Evolutionary conservation across 2,888 invertebrate genomes (phyloP), one percentile per base, ranked within the genome.

Genomic region (Sussaba pulchella): DNA sequence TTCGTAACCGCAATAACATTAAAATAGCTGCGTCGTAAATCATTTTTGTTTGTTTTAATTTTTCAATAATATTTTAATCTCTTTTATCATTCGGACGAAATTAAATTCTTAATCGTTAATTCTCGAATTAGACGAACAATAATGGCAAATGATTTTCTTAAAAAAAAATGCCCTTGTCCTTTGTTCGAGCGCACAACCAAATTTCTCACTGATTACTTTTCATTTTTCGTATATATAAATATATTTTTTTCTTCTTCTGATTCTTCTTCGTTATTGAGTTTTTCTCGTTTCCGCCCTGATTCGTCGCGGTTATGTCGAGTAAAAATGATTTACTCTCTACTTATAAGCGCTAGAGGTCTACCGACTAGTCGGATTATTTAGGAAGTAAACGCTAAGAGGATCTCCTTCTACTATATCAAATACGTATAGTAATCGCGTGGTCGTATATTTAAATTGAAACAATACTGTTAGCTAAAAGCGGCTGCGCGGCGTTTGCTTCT

Each of bases 391-490:
- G 52, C 66, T 77, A 74, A 57, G 54, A 69, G 73, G 75, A 82
- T 54, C 72, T 57, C 54, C 31, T 57, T 57, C 6, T 66, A 45
- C 64, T 75, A 69, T 36, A 64, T n/a, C 52, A 47, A 57, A 39
- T 45, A 47, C 31, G 17, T 24, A 52, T 59, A 80, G 47, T 70
- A 63, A 39, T 64, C 26, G 45, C 47, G 64, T 57, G 47, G 70
- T 57, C 50, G 72, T 54, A 43, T 24, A 67, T 78, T 69, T 31
- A 77, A 73, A 80, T 78, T 45, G 72, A 74, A 78, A 83, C 75
- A 87, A 85, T 87, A 86, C 85, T 86, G 86, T 87, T 85, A 86
- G 84, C 83, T 82, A 71, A 78, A n/a, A 85, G 80, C 74, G 74
- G 78, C 76, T 64, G 45, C 47, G 64, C 52, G 59, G 72, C 31